These are phyloP conservation scores for Sitobion miscanthi DNA, from an alignment of 1,140 invertebrate species.

Conservation along the genomic window DNA sequence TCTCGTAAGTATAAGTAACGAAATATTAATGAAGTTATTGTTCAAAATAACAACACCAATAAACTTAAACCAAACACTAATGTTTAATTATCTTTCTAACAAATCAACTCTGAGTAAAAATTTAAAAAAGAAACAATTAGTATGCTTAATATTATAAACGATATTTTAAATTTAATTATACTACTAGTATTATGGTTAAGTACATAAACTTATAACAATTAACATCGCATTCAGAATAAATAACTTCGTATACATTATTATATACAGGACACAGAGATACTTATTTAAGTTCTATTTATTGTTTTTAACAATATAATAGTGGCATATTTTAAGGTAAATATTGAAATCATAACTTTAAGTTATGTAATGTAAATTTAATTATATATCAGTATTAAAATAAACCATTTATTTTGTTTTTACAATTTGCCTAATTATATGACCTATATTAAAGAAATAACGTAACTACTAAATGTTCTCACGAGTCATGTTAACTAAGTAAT, in stretches of 20 bases:
- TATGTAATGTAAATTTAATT: neutral
- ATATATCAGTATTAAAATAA: neutral
- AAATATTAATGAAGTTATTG: neutral
- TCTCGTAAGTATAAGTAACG: neutral
- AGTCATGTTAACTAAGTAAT: neutral
- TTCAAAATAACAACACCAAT: neutral
- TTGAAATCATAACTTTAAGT: neutral
- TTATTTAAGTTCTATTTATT: neutral
- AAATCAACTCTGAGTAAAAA: neutral
- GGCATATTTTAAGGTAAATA: neutral
- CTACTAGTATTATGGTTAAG: neutral
- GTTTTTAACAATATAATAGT: neutral
- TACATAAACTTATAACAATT: neutral
- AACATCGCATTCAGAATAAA: neutral
- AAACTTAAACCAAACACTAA: neutral
- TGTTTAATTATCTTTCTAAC: neutral
- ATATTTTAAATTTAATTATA: neutral
- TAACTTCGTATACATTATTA: neutral
- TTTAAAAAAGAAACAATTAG: neutral
- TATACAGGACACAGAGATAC: neutral
- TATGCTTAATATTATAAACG: neutral
- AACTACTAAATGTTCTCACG: conserved; percentile 5
- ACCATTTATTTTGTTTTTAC: neutral
- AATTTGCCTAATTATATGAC: neutral
- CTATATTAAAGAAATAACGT: neutral